phyloP scores from a whole-genome alignment of 2,888 invertebrate species.

The Parnassius orleans region DNA sequence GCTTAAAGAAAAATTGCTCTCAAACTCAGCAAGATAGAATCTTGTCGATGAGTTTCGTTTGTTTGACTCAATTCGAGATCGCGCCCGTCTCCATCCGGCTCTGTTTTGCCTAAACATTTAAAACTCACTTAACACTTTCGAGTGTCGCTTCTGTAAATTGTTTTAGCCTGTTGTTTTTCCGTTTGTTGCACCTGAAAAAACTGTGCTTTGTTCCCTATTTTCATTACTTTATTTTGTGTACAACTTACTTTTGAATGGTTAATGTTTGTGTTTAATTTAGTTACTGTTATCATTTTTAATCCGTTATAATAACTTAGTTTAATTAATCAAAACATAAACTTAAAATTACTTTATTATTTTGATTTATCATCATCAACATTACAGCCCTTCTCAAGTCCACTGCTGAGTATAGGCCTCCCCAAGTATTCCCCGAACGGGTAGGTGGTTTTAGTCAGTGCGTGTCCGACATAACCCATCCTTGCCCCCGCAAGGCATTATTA shows the following conservation, averaged over 20 bases:
- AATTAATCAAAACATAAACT: too few relatives aligned
- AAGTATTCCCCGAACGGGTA: too few relatives aligned
- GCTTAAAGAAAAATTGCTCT: constrained; percentile 80
- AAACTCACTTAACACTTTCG: constrained; percentile 68
- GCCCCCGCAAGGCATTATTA: too few relatives aligned
- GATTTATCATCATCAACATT: too few relatives aligned
- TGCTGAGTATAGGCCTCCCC: too few relatives aligned
- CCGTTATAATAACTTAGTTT: too few relatives aligned
- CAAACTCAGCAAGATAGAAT: constrained; percentile 73
- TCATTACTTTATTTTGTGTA: constrained; percentile 42
- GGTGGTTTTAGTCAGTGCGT: too few relatives aligned
- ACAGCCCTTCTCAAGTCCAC: too few relatives aligned
- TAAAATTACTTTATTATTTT: too few relatives aligned
- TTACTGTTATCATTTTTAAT: too few relatives aligned
- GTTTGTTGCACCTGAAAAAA: constrained; percentile 61
- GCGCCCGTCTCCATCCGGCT: constrained; percentile 35
- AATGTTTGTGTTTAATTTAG: not conserved
- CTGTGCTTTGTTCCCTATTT: constrained; percentile 49
- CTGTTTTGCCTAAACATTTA: constrained; percentile 50
- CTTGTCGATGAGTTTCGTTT: constrained; percentile 74
- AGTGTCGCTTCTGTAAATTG: constrained; percentile 58
- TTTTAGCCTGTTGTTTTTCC: constrained; percentile 53
- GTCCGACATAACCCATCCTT: too few relatives aligned
- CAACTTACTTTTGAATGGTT: constrained; percentile 42
- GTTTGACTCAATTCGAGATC: constrained; percentile 63